Evolutionary conservation across 1,140 invertebrate species (phyloP).

Genomic region (Microplitis demolitor): DNA sequence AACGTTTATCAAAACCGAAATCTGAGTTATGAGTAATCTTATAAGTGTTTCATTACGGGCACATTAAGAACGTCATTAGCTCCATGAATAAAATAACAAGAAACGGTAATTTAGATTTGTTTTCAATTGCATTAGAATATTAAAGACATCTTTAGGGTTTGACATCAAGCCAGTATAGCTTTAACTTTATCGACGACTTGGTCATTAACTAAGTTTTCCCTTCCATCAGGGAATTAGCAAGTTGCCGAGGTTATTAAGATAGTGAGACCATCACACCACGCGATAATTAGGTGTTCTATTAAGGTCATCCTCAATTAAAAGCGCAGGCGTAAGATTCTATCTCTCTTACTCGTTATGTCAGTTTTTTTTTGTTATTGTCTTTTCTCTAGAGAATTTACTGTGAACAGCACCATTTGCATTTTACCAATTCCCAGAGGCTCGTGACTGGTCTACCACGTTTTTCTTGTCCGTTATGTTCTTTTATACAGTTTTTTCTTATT

Average conservation of each 20-base stretch:
- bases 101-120: no score
- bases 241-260: constrained; percentile 30
- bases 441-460: constrained; percentile 29
- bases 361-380: no score
- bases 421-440: constrained; percentile 26
- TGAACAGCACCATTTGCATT: constrained; percentile 30
- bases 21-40: no score
- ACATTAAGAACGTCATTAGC: no score
- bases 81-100: no score
- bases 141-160: background rate
- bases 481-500: background rate
- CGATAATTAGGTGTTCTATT: constrained; percentile 22
- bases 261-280: constrained; percentile 2
- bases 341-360: background rate
- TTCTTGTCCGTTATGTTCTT: background rate
- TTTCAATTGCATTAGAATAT: no score
- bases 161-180: background rate
- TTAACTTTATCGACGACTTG: constrained; percentile 11
- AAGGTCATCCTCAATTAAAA: background rate
- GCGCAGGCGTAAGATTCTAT: background rate
- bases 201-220: constrained; percentile 14
- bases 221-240: constrained; percentile 27
- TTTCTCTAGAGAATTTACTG: background rate
- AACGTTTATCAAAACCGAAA: no score
- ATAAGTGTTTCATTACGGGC: no score